phyloP scores from a whole-genome alignment of 2,888 invertebrate species.

The Lottia scabra region DNA sequence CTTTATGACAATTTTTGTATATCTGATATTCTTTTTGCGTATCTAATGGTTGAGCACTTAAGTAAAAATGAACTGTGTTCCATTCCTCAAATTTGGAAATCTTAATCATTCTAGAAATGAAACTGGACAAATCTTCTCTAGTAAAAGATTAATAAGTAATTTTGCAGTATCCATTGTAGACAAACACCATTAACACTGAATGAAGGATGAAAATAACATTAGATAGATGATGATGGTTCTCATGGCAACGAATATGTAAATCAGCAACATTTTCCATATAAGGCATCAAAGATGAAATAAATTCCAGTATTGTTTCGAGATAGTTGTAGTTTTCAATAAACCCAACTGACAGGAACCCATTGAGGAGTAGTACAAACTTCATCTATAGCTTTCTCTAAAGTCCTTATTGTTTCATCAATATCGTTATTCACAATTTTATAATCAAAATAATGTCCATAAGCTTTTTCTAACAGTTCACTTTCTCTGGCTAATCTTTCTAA shows the following conservation, averaged over 20 bases:
- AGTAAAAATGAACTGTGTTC: too few species aligned
- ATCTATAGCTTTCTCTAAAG: slow-evolving; percentile 90
- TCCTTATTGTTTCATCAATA: slow-evolving; percentile 96
- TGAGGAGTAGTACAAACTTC: slow-evolving; percentile 84
- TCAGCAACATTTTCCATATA: slow-evolving; percentile 4
- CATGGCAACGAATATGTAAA: neutral
- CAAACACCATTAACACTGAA: too few species aligned
- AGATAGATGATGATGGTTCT: too few species aligned
- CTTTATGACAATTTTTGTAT: too few species aligned
- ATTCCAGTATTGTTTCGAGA: neutral
- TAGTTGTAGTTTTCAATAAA: slow-evolving; percentile 75
- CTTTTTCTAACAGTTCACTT: slow-evolving; percentile 94
- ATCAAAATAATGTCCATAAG: slow-evolving; percentile 99
- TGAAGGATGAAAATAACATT: too few species aligned
- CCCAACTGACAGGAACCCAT: slow-evolving; percentile 99
- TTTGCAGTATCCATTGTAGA: too few species aligned
- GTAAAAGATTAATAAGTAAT: too few species aligned
- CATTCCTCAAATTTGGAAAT: too few species aligned
- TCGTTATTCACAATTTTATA: slow-evolving; percentile 98
- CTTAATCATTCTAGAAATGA: too few species aligned
- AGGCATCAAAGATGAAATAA: neutral
- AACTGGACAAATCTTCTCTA: too few species aligned
- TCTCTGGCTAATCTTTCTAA: slow-evolving; percentile 95
- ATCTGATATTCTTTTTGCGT: too few species aligned
- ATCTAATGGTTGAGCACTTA: too few species aligned